phyloP scores from a whole-genome alignment of 2,797 vertebrate genomes.

The Halcyon leucocephala region DNA sequence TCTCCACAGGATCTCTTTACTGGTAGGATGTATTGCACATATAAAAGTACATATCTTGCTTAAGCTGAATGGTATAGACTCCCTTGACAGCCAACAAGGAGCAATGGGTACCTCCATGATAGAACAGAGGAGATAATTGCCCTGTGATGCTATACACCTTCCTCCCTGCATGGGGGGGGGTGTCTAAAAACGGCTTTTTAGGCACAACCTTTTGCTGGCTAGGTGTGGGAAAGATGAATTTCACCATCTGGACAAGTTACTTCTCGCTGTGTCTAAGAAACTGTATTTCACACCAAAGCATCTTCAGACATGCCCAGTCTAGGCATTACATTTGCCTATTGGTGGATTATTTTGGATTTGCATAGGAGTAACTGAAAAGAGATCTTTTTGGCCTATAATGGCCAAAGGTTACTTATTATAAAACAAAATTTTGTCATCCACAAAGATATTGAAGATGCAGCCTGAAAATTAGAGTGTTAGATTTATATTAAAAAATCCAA shows the following conservation, averaged over 20 bases:
- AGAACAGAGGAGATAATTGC: neutral
- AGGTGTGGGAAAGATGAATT: neutral
- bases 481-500: neutral
- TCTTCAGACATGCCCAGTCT: neutral
- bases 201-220: neutral
- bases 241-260: neutral
- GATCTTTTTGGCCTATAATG: neutral
- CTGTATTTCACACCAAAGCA: neutral
- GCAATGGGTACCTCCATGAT: neutral
- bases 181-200: neutral
- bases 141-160: neutral
- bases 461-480: neutral
- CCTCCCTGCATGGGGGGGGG: neutral
- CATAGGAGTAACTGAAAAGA: neutral
- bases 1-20: neutral
- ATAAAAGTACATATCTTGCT: neutral
- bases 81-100: neutral
- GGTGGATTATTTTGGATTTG: neutral
- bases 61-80: neutral
- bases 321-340: neutral
- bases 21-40: neutral
- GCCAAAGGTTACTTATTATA: neutral
- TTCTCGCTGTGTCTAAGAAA: neutral
- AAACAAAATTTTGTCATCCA: neutral
- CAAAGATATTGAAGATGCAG: neutral